Evolutionary conservation across 2,888 invertebrate species (phyloP).

Genomic region (Polydrusus pterygomalis): DNA sequence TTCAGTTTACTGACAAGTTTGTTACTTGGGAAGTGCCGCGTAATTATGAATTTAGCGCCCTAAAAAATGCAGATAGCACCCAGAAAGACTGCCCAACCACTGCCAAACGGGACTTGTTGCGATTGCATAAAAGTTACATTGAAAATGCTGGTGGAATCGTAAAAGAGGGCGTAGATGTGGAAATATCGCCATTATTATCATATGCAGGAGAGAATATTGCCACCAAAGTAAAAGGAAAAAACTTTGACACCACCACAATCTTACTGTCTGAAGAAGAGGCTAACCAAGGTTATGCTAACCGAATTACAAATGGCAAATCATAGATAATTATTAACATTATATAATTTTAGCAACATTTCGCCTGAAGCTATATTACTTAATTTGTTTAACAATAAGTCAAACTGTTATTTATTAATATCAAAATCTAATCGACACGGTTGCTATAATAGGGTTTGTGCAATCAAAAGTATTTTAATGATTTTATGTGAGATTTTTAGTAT

Average conservation of each 20-base stretch:
- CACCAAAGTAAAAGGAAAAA: conserved; percentile 61
- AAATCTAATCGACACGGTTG: conserved; percentile 9
- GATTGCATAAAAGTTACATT: conserved; percentile 86
- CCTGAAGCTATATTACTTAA: conserved; percentile 23
- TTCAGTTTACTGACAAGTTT: conserved; percentile 92
- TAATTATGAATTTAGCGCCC: conserved; percentile 95
- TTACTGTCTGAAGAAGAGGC: conserved; percentile 60
- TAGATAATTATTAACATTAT: conserved; percentile 31
- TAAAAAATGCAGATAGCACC: conserved; percentile 94
- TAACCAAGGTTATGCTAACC: conserved; percentile 19
- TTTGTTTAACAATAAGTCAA: conserved; percentile 14
- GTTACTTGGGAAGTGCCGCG: conserved; percentile 94
- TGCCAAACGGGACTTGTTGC: conserved; percentile 84
- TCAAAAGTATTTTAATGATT: conserved; percentile 31
- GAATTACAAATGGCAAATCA: conserved; percentile 35
- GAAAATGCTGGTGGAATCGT: conserved; percentile 87
- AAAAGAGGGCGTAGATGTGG: conserved; percentile 80
- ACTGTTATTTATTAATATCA: conserved; percentile 11
- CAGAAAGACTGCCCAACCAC: conserved; percentile 95
- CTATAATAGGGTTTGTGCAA: conserved; percentile 35
- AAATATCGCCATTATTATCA: conserved; percentile 93
- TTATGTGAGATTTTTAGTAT: conserved; percentile 42
- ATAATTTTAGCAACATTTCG: background rate
- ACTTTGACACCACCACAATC: conserved; percentile 59
- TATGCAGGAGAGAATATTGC: conserved; percentile 92